Percentiles rank a stretch among this genome's conserved stretches.
These are phyloP conservation scores for Nomia melanderi DNA, from an alignment of 1,140 invertebrate genomes.

Conservation along the genomic window DNA sequence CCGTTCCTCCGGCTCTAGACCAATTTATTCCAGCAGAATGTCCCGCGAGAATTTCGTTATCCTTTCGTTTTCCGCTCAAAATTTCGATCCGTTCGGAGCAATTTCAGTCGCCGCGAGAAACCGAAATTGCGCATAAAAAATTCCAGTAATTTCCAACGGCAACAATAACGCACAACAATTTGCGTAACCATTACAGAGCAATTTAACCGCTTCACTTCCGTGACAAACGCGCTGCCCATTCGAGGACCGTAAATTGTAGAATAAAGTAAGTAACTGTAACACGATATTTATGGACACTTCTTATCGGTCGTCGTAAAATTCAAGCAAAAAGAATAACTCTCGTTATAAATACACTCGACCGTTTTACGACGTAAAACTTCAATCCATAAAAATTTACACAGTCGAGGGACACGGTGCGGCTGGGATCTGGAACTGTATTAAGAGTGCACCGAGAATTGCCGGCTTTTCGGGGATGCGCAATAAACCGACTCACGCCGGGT, in stretches of 20 bases:
- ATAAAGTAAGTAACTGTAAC: too few species aligned
- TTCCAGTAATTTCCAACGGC: too few species aligned
- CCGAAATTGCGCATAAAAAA: too few species aligned
- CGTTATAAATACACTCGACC: background rate
- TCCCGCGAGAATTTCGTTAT: background rate
- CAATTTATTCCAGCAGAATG: background rate
- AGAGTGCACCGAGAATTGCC: background rate
- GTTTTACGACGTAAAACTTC: background rate
- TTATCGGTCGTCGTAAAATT: too few species aligned
- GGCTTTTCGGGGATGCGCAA: background rate
- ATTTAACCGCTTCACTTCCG: too few species aligned
- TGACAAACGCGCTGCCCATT: too few species aligned
- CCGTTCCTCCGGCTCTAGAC: constrained; percentile 9
- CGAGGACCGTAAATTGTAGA: too few species aligned
- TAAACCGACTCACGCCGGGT: background rate
- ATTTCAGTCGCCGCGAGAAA: background rate
- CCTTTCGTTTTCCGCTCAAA: background rate
- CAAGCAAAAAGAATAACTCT: background rate
- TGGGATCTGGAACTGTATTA: constrained; percentile 3
- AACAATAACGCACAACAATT: too few species aligned
- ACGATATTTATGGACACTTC: too few species aligned
- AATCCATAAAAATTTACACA: background rate
- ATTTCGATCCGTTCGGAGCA: background rate
- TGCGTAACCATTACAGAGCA: too few species aligned
- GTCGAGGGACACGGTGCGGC: background rate